phyloP scores from a whole-genome alignment of 1,140 invertebrate species.

The Apocrypta bakeri region DNA sequence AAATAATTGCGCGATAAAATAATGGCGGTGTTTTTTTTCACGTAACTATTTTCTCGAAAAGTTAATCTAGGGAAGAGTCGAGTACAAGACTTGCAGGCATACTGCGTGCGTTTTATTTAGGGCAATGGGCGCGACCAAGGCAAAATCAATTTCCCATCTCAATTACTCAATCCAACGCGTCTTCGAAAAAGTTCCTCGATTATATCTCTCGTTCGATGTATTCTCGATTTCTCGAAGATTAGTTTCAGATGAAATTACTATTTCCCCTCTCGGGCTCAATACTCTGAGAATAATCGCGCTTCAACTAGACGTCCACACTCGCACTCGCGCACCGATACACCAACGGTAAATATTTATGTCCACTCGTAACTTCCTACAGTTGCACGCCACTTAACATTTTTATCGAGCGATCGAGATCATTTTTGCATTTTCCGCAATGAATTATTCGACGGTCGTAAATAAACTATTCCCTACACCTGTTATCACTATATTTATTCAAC shows the following conservation, averaged over 20 bases:
- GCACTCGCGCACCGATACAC: too few relatives aligned
- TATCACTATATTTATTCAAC: neutral
- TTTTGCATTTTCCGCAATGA: neutral
- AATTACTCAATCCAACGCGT: slow-evolving; percentile 48
- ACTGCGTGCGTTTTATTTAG: neutral
- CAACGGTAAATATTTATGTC: neutral
- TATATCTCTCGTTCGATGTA: neutral
- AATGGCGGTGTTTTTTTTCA: slow-evolving; percentile 40
- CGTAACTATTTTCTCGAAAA: neutral
- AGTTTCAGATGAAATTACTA: neutral
- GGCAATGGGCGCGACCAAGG: slow-evolving; percentile 54
- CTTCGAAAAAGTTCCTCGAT: neutral
- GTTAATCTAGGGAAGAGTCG: neutral
- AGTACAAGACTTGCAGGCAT: neutral
- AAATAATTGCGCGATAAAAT: too few relatives aligned
- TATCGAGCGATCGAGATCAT: neutral
- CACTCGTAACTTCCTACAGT: neutral
- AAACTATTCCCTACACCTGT: neutral
- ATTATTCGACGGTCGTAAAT: neutral
- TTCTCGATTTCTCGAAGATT: too few relatives aligned
- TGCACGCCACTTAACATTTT: neutral
- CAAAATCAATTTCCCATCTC: slow-evolving; percentile 61
- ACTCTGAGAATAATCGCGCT: neutral
- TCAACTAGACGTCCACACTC: too few relatives aligned
- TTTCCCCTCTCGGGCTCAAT: neutral